A percentile compares a stretch with the other conserved stretches of the same genome.
These are phyloP conservation scores for Bicyclus anynana DNA, from an alignment of 1,140 invertebrate genomes.

Conservation along the genomic window DNA sequence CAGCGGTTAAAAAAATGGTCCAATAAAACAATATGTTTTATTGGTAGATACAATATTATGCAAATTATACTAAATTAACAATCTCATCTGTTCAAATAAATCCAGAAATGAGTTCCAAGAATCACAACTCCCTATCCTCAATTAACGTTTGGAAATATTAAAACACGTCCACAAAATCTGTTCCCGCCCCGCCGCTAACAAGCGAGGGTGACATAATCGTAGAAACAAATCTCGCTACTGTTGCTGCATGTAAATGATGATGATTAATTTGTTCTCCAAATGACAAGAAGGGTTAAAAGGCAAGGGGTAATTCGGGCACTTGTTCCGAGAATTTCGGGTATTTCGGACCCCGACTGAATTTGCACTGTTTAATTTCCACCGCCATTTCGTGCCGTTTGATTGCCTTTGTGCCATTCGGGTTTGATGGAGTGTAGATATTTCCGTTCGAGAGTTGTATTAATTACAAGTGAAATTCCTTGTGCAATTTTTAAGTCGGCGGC, in stretches of 20 bases:
- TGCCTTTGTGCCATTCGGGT: slow-evolving; percentile 61
- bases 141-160: slow-evolving; percentile 61
- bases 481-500: slow-evolving; percentile 20
- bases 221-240: slow-evolving; percentile 73
- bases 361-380: slow-evolving; percentile 61
- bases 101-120: background rate
- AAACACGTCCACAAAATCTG: slow-evolving; percentile 61
- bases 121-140: slow-evolving; percentile 8
- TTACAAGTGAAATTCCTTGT: slow-evolving; percentile 44
- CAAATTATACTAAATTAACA: background rate
- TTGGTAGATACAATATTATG: too few relatives aligned
- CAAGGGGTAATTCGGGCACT: slow-evolving; percentile 60
- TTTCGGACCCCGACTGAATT: slow-evolving; percentile 47
- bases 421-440: slow-evolving; percentile 72
- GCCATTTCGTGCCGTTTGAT: slow-evolving; percentile 58
- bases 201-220: slow-evolving; percentile 70
- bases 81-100: slow-evolving; percentile 10
- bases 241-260: slow-evolving; percentile 75
- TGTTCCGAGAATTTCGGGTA: slow-evolving; percentile 55
- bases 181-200: slow-evolving; percentile 55
- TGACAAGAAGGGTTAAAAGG: slow-evolving; percentile 73
- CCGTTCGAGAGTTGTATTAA: slow-evolving; percentile 64
- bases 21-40: too few relatives aligned
- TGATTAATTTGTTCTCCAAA: slow-evolving; percentile 76
- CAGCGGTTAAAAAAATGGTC: too few relatives aligned